Evolutionary conservation across 2,797 vertebrate genomes (phyloP), one percentile per base, ranked within the genome.

Genomic region (Erithacus rubecula): DNA sequence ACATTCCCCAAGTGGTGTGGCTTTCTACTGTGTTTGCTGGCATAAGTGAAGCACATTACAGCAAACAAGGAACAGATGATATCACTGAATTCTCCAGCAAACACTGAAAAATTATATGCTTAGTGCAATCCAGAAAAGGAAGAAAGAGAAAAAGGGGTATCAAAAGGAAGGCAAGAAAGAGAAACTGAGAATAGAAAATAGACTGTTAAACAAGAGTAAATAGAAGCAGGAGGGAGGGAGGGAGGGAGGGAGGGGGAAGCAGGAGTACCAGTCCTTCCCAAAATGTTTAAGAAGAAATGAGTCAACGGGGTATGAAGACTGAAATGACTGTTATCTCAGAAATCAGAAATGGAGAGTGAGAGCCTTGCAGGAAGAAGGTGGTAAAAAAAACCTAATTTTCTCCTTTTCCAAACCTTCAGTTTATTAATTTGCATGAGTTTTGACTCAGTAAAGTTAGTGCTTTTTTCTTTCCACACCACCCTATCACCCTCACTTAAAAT

Each of bases 11-110:
- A 83, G 72, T 58, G 44, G 37, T 87, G 78, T 83, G 34, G 26
- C n/a, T 92, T 91, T 83, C 82, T 74, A 8, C 22, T 53, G 59
- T 85, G n/a, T 70, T 92, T 68, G 10, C 51, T 89, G 53, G 11
- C 34, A 7, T 27, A 55, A 93, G 15, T 30, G 63, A 79, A 91
- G 52, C 15, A 74, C 37, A 67, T 65, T 75, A 51, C 34, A 88
- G 37, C 43, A 81, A 56, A 78, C 16, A 75, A 81, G 43, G 36
- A 88, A 43, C 70, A 75, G 47, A 47, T 52, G 49, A 87, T 29
- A 36, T 58, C 43, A 17, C 9, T 36, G 70, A 56, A 44, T 62
- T 23, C 26, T 32, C 56, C 52, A 70, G 10, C 21, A 76, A 84
- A 74, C 14, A 39, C 37, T 78, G 51, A 86, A 90, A 87, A 8